These are phyloP conservation scores for Bombycilla garrulus DNA, from an alignment of 2,113 vertebrate genomes.

Conservation along the genomic window DNA sequence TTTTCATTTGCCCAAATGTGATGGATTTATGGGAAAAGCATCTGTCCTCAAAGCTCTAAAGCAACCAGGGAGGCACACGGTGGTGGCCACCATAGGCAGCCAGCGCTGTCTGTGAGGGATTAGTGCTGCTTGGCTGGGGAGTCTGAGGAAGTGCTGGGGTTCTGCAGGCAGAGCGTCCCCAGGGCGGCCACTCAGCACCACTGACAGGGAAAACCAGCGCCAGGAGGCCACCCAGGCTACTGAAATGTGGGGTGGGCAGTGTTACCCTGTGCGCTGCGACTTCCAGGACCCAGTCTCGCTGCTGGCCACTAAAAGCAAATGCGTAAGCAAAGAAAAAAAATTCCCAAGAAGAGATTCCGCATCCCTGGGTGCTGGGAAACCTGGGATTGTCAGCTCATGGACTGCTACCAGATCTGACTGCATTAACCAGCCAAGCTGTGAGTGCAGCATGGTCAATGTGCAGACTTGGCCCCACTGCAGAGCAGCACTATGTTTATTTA, in stretches of 20 bases:
- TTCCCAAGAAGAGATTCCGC: fast-evolving
- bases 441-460: background rate
- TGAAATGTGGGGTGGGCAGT: background rate
- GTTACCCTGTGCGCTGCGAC: background rate
- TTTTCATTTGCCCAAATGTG: background rate
- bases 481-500: background rate
- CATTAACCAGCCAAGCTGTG: background rate
- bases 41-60: constrained; percentile 66
- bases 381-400: fast-evolving
- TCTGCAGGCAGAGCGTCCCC: background rate
- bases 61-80: constrained; percentile 38
- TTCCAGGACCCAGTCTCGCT: background rate
- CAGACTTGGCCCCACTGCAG: background rate
- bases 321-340: background rate
- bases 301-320: background rate
- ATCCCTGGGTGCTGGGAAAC: background rate
- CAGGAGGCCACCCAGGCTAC: background rate
- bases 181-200: background rate
- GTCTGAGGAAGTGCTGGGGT: background rate
- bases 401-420: background rate
- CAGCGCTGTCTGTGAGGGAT: fast-evolving
- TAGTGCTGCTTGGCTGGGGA: background rate
- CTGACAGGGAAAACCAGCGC: background rate
- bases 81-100: background rate
- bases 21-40: constrained; percentile 17